Percentiles rank a stretch among this genome's conserved stretches.
Evolutionary conservation across 2,888 invertebrate species (phyloP).

Genomic region (Spilosoma lubricipeda): DNA sequence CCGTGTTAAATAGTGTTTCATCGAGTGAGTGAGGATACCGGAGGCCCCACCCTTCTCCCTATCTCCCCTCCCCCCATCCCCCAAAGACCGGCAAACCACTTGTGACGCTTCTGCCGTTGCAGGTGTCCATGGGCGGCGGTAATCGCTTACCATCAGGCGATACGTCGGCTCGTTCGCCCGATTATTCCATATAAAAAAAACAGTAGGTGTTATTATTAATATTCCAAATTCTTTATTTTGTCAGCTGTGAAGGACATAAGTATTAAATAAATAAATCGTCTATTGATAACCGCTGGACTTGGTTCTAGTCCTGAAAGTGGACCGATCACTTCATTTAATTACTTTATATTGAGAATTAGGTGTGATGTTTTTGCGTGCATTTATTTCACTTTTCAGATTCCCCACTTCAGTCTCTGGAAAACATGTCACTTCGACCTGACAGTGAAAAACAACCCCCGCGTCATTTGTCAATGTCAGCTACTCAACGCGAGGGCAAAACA

Average conservation of each 20-base stretch:
- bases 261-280: no score
- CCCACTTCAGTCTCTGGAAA: conserved; percentile 76
- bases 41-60: no score
- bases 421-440: conserved; percentile 84
- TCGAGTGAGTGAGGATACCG: no score
- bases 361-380: conserved; percentile 59
- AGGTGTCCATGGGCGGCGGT: no score
- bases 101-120: no score
- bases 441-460: conserved; percentile 81
- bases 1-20: no score
- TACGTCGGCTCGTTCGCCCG: no score
- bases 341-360: conserved; percentile 23
- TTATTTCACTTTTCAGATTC: conserved; percentile 77
- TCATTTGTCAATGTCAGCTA: conserved; percentile 84
- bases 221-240: neutral
- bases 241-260: no score
- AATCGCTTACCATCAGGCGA: no score
- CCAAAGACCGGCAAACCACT: no score
- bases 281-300: neutral
- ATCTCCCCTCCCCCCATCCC: no score
- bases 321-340: conserved; percentile 7
- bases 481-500: conserved; percentile 79
- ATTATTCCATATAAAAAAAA: no score
- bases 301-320: neutral
- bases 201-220: neutral